These are phyloP conservation scores for Noctua fimbriata DNA, from an alignment of 2,888 invertebrate species.

Conservation along the genomic window DNA sequence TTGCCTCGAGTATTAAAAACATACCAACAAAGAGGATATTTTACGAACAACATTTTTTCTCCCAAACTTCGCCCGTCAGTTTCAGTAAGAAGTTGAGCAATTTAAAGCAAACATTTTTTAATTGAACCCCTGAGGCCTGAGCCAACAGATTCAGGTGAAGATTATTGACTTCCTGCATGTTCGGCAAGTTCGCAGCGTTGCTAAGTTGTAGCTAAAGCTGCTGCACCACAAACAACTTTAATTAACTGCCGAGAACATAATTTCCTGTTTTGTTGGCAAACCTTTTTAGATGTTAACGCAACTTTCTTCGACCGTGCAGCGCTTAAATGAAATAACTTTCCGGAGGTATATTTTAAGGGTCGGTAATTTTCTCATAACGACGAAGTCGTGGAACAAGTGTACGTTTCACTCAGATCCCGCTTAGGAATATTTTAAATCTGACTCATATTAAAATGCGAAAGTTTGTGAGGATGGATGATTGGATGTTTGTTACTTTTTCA, in stretches of 20 bases:
- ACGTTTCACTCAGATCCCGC: background rate
- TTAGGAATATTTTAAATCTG: background rate
- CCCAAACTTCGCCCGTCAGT: slow-evolving; percentile 10
- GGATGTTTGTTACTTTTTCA: too few relatives aligned
- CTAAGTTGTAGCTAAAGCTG: slow-evolving; percentile 15
- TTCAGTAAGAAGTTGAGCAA: slow-evolving; percentile 10
- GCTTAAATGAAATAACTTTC: slow-evolving; percentile 17
- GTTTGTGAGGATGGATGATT: too few relatives aligned
- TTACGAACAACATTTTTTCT: too few relatives aligned
- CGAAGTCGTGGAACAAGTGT: background rate
- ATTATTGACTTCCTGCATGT: slow-evolving; percentile 17
- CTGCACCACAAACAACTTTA: slow-evolving; percentile 37
- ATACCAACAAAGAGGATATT: too few relatives aligned
- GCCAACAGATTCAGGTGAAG: background rate
- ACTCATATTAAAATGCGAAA: background rate
- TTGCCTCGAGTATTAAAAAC: background rate
- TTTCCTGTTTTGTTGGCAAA: slow-evolving; percentile 19
- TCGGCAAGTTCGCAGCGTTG: background rate
- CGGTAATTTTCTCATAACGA: background rate
- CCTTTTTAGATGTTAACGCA: slow-evolving; percentile 9
- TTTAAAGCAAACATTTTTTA: background rate
- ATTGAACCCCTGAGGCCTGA: slow-evolving; percentile 7
- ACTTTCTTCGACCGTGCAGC: slow-evolving; percentile 1
- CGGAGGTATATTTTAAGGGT: background rate
- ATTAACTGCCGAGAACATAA: slow-evolving; percentile 34